These are phyloP conservation scores for Dasypogon diadema DNA, from an alignment of 2,888 invertebrate genomes.

Conservation along the genomic window DNA sequence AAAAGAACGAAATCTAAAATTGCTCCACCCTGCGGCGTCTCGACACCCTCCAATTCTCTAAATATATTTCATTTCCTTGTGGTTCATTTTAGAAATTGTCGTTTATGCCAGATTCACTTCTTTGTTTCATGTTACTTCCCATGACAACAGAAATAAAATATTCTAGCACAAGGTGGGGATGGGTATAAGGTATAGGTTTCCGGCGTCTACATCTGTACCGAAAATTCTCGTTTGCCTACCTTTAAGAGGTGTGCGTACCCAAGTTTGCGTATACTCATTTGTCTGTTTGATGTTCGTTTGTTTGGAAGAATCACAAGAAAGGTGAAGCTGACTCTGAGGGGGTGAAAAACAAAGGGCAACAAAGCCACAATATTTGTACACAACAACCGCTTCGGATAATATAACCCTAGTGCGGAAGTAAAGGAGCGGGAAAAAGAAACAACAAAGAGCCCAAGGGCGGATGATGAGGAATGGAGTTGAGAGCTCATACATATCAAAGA, in stretches of 20 bases:
- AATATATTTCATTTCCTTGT: background rate
- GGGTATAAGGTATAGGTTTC: background rate
- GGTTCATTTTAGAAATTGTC: slow-evolving; percentile 34
- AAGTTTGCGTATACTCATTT: slow-evolving; percentile 35
- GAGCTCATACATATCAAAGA: slow-evolving; percentile 49
- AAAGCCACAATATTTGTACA: slow-evolving; percentile 44
- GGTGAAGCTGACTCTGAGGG: background rate
- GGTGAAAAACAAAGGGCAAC: slow-evolving; percentile 33
- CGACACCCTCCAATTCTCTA: background rate
- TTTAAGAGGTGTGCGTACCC: slow-evolving; percentile 19
- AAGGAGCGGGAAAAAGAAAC: slow-evolving; percentile 10
- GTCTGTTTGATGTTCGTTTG: slow-evolving; percentile 41
- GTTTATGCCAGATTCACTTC: slow-evolving; percentile 27
- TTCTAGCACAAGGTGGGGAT: background rate
- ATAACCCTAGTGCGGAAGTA: background rate
- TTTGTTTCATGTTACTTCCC: slow-evolving; percentile 24
- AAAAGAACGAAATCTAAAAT: slow-evolving; percentile 34
- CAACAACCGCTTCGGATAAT: slow-evolving; percentile 29
- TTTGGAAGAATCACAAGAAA: slow-evolving; percentile 7
- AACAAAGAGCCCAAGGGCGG: background rate
- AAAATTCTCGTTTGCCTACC: background rate
- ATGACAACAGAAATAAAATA: slow-evolving; percentile 7
- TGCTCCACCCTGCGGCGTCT: background rate
- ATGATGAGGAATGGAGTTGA: background rate
- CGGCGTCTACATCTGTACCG: background rate